Conservation (phyloP, 2,888 invertebrate genomes). For the Temnothorax unifasciatus region DNA sequence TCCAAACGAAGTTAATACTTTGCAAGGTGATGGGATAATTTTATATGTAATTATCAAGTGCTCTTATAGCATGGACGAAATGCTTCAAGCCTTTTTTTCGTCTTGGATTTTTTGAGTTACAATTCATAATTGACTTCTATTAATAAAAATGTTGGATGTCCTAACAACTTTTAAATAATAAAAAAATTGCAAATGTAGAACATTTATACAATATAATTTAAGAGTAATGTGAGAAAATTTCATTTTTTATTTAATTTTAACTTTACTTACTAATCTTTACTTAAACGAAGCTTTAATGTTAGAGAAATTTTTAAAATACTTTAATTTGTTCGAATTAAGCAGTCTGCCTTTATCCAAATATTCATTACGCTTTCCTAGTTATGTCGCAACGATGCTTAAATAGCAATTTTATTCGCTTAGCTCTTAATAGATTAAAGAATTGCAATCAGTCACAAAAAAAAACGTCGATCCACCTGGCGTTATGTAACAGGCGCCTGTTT, state of each 20-base stretch:
- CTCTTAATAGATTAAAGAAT: background rate
- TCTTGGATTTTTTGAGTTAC: background rate
- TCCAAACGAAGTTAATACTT: background rate
- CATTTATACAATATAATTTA: constrained; percentile 11
- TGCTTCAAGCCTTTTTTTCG: background rate
- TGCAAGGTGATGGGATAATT: background rate
- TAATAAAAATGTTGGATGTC: background rate
- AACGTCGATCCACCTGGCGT: background rate
- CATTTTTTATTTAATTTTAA: background rate
- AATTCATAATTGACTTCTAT: background rate
- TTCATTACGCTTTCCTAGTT: background rate
- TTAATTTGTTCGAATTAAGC: background rate
- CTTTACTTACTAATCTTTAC: background rate
- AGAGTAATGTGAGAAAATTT: background rate
- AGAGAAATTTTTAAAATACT: background rate
- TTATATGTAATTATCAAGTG: background rate
- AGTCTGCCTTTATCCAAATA: background rate
- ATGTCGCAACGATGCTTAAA: background rate
- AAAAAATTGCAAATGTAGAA: background rate
- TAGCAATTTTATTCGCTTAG: background rate
- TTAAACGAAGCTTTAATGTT: background rate
- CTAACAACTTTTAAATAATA: background rate
- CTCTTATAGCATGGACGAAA: background rate
- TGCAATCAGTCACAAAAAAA: background rate
- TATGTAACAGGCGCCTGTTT: background rate